phyloP scores from a whole-genome alignment of 2,888 invertebrate species.

The Drosophila anceps region DNA sequence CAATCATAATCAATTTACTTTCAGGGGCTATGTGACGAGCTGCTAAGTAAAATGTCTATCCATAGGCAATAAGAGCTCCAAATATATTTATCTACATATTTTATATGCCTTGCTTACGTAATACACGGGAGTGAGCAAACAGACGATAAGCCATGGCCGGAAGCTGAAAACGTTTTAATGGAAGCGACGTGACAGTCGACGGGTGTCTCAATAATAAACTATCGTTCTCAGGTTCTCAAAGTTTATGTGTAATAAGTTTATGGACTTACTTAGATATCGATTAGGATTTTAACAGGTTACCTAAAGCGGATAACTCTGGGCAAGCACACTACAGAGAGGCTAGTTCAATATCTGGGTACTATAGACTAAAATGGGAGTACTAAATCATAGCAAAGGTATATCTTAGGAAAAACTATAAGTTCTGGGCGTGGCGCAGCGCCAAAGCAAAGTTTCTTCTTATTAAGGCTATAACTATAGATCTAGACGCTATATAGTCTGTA shows the following conservation, averaged over 20 bases:
- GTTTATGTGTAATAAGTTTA: neutral
- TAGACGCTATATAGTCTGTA: too few species aligned
- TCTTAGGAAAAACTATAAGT: too few species aligned
- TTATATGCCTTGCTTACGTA: slow-evolving; percentile 29
- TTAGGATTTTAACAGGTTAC: neutral
- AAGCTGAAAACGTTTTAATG: slow-evolving; percentile 45
- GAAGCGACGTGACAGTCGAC: slow-evolving; percentile 47
- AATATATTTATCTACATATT: neutral
- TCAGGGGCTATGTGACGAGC: slow-evolving; percentile 2
- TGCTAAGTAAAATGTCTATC: neutral
- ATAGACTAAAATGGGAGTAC: too few species aligned
- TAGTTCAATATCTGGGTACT: neutral
- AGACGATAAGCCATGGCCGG: slow-evolving; percentile 28
- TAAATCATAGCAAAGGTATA: too few species aligned
- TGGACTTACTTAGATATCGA: slow-evolving; percentile 1
- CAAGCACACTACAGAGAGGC: too few species aligned
- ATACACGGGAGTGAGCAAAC: slow-evolving; percentile 19
- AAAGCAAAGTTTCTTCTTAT: too few species aligned
- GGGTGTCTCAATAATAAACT: slow-evolving; percentile 7
- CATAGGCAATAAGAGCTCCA: neutral
- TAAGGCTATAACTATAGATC: too few species aligned
- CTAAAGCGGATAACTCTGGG: neutral
- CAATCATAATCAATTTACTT: neutral
- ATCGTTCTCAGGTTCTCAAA: neutral
- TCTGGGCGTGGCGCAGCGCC: too few species aligned